These are phyloP conservation scores for Alligator mississippiensis DNA, from an alignment of 2,113 vertebrate genomes.

Conservation along the genomic window DNA sequence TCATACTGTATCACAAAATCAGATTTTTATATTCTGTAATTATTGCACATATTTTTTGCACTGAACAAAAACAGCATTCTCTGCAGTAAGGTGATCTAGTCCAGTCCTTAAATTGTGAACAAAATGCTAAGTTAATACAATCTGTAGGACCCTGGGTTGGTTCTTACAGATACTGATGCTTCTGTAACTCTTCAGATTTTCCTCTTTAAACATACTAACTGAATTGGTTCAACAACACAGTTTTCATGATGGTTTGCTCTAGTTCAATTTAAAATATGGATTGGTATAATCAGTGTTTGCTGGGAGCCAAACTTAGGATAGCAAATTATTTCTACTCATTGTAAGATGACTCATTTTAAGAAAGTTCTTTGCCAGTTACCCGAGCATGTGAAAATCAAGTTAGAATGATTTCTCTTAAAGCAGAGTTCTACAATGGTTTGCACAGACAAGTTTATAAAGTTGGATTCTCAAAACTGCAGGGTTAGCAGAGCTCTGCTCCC, in stretches of 20 bases:
- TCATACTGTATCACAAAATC: constrained; percentile 19
- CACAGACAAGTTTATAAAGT: not conserved
- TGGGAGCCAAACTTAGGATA: not conserved
- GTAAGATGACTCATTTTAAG: not conserved
- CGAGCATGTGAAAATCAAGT: constrained; percentile 11
- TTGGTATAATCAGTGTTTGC: constrained; percentile 1
- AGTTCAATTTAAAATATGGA: constrained; percentile 16
- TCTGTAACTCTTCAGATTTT: constrained; percentile 9
- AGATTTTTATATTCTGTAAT: not conserved
- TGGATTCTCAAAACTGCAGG: constrained; percentile 19
- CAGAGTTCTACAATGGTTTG: constrained; percentile 2
- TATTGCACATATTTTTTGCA: not conserved
- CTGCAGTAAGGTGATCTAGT: not conserved
- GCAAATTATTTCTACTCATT: not conserved
- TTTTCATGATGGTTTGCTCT: not conserved
- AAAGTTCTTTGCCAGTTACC: not conserved
- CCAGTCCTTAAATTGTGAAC: not conserved
- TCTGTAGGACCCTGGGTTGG: not conserved
- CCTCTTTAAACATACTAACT: not conserved
- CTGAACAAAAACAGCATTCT: not conserved
- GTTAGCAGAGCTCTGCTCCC: not conserved
- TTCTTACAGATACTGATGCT: not conserved
- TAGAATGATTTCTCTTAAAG: not conserved
- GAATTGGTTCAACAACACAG: not conserved
- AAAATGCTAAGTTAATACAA: constrained; percentile 12